Conservation (phyloP, 2,888 invertebrate genomes). For the Rosalia funebris region DNA sequence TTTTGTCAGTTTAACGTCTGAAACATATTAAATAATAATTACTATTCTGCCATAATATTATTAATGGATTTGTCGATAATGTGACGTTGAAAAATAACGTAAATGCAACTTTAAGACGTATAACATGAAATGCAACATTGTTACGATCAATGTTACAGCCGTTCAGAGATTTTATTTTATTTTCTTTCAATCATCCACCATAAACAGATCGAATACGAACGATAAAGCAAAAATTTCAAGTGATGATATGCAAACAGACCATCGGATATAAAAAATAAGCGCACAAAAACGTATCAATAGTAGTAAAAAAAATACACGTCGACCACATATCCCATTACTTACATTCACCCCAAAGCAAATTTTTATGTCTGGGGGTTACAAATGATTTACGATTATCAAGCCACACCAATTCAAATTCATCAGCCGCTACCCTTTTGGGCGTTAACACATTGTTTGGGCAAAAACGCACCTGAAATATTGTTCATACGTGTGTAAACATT, state of each 20-base stretch:
- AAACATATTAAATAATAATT: background rate
- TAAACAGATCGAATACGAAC: background rate
- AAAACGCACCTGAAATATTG: background rate
- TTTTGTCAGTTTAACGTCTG: background rate
- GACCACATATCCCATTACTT: slow-evolving; percentile 2
- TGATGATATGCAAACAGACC: background rate
- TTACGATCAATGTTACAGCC: background rate
- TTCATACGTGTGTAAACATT: background rate
- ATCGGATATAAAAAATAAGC: background rate
- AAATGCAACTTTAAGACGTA: background rate
- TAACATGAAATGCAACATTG: background rate
- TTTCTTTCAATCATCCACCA: background rate
- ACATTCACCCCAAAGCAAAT: background rate
- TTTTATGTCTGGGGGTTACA: slow-evolving; percentile 1
- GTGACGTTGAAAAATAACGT: background rate
- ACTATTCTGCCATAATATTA: background rate
- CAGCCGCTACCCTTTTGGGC: background rate
- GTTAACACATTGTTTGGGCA: background rate
- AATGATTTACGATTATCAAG: slow-evolving; percentile 1
- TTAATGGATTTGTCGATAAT: background rate
- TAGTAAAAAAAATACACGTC: background rate
- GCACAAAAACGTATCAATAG: background rate
- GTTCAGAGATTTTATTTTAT: background rate
- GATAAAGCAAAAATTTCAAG: background rate
- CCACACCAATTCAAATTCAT: slow-evolving; percentile 1